phyloP scores from a whole-genome alignment of 2,888 invertebrate species.

The Zygothrica quintamaculata region DNA sequence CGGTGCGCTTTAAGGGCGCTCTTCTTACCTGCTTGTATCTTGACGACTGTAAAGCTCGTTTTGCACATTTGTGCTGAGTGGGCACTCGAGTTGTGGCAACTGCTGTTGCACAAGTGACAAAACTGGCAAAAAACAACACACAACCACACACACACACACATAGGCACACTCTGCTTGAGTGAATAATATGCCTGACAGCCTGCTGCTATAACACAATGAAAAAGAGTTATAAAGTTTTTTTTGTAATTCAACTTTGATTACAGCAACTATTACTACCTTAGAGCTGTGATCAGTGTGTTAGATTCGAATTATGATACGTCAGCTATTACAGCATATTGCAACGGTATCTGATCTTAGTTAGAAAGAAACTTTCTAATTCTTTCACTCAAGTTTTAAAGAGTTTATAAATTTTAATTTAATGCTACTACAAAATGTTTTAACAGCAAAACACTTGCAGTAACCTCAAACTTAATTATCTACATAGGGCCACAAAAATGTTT shows the following conservation, averaged over 20 bases:
- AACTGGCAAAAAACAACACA: constrained; percentile 25
- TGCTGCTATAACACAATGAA: constrained; percentile 23
- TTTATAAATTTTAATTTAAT: constrained; percentile 7
- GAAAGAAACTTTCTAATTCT: constrained; percentile 7
- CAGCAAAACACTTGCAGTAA: constrained; percentile 7
- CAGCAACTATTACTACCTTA: constrained; percentile 15
- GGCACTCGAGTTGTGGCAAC: constrained; percentile 70
- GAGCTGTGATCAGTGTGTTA: constrained; percentile 13
- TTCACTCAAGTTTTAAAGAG: constrained; percentile 22
- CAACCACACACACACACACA: constrained; percentile 10
- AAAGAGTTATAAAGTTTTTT: constrained; percentile 49
- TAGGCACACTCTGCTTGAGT: constrained; percentile 45
- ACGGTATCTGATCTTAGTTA: background rate
- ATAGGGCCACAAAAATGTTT: constrained; percentile 48
- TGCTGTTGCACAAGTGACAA: constrained; percentile 52
- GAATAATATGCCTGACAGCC: constrained; percentile 44
- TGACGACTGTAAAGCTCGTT: constrained; percentile 62
- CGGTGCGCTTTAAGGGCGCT: constrained; percentile 62
- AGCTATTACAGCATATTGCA: background rate
- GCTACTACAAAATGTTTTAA: background rate
- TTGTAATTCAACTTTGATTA: constrained; percentile 50
- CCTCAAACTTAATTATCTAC: constrained; percentile 62
- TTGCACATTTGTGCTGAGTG: constrained; percentile 74
- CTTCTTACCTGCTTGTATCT: constrained; percentile 49
- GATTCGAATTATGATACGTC: constrained; percentile 41